Percentiles rank a stretch among this genome's conserved stretches.
Conservation (phyloP, 2,113 vertebrate genomes). For the Gymnogyps californianus region DNA sequence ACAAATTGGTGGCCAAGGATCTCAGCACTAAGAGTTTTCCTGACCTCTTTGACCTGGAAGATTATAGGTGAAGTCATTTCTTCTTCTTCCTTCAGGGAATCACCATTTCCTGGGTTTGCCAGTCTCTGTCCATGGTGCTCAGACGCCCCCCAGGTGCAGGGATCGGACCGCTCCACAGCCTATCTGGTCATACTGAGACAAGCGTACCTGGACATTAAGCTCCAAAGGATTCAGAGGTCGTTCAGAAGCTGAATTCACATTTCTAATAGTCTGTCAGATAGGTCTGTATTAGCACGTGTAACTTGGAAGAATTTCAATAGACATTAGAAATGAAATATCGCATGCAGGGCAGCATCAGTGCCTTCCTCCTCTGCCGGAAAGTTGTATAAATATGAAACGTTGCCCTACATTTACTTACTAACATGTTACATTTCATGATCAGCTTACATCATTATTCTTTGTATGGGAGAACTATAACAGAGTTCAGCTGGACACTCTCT, state of each 20-base stretch:
- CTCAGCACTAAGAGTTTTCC: not conserved
- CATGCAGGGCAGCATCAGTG: not conserved
- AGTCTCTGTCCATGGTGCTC: slow-evolving; percentile 53
- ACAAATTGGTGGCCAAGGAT: not conserved
- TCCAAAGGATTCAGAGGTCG: not conserved
- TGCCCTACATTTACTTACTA: not conserved
- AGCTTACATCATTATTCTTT: slow-evolving; percentile 9
- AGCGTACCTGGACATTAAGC: not conserved
- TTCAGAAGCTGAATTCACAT: not conserved
- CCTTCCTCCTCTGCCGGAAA: not conserved
- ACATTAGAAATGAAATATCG: not conserved
- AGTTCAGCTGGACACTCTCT: not conserved
- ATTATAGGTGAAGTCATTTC: not conserved
- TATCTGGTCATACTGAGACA: not conserved
- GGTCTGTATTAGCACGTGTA: not conserved
- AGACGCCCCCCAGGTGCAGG: not conserved
- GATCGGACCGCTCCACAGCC: fast-evolving
- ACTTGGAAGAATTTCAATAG: not conserved
- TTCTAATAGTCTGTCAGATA: not conserved
- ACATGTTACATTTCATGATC: not conserved
- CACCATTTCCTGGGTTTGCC: not conserved
- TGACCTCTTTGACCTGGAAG: not conserved
- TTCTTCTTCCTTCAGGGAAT: not conserved
- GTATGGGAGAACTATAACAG: not conserved
- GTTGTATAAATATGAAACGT: not conserved